Evolutionary conservation across 2,113 vertebrate species (phyloP).

Genomic region (Spea multiplicata): DNA sequence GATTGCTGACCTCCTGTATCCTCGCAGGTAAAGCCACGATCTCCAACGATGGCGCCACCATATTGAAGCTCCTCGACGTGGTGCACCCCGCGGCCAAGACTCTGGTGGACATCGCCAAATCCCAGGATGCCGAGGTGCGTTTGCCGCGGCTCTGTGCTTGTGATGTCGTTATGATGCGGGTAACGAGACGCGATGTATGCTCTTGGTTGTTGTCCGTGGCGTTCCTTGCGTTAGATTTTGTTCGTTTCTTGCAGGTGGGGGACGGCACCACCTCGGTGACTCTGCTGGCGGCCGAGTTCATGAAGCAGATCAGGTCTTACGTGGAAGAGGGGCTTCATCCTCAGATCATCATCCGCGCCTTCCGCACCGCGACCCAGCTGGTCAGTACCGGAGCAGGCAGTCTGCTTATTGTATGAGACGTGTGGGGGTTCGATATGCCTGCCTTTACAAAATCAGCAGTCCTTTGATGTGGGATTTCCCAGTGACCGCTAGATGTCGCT

Average conservation of each 20-base stretch:
- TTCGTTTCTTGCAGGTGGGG: slow-evolving; percentile 72
- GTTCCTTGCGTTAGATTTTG: not conserved
- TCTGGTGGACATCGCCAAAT: slow-evolving; percentile 93
- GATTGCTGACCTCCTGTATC: slow-evolving; percentile 5
- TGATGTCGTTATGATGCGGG: no score
- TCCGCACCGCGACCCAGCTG: slow-evolving; percentile 84
- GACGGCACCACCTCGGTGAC: slow-evolving; percentile 96
- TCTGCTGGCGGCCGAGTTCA: slow-evolving; percentile 89
- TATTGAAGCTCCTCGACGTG: slow-evolving; percentile 93
- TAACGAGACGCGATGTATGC: no score
- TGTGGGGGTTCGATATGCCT: no score
- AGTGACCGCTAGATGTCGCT: no score
- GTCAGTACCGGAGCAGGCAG: slow-evolving; percentile 54
- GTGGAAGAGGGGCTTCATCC: slow-evolving; percentile 96
- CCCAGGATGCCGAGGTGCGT: slow-evolving; percentile 93
- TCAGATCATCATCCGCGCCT: slow-evolving; percentile 96
- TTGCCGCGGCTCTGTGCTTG: rapidly evolving
- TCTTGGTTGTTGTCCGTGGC: no score
- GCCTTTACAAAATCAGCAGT: no score
- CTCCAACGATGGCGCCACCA: slow-evolving; percentile 96
- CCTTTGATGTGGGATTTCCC: no score
- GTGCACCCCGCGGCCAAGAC: slow-evolving; percentile 95
- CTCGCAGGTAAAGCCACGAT: slow-evolving; percentile 91
- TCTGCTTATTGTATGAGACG: no score
- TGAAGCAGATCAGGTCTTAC: slow-evolving; percentile 91